Evolutionary conservation across 2,888 invertebrate species (phyloP), one percentile per base, ranked within the genome.

Genomic region (Leptinotarsa haldemani): DNA sequence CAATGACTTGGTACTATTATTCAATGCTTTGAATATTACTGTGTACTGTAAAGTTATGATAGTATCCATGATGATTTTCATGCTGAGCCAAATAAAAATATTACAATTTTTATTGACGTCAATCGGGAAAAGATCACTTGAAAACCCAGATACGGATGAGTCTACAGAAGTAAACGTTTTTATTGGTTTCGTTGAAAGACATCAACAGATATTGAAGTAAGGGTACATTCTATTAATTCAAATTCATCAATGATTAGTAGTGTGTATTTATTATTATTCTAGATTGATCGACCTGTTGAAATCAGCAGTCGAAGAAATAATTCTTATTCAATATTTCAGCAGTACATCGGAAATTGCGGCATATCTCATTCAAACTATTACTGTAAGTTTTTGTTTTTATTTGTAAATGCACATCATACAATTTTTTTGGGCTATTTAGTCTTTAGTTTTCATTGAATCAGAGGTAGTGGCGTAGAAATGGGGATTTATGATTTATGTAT

Each of bases 11-110:
- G 25, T 15, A 61, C 15, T 25, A 61, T 18, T 61, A 18, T 25
- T 61, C 25, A 61, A 25, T 61, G 61, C 61, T 18, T 20, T 61
- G 20, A 61, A 61, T 61, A 61, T 61, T 25, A 61, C 61, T 15
- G 25, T 61, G 22, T 61, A 61, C 9, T 61, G 61, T 61, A 61
- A 61, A 25, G 61, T 61, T 15, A 61, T 25, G 22, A 61, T 61
- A 61, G 18, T 61, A 13, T 20, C 61, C 4, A 61, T 61, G 61
- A 61, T 61, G 61, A 61, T 61, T 61, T 61, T 61, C 18, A 61
- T 61, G 61, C 25, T 61, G 61, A 61, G 25, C 22, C 61, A 50
- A 50, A 50, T 50, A 50, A 50, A 50, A 50, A 16, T 50, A n/a
- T 50, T 50, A 50, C 50, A 50, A 50, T 50, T 50, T n/a, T n/a